Evolutionary conservation across 2,888 invertebrate species (phyloP).

Genomic region (Heliconius erato): DNA sequence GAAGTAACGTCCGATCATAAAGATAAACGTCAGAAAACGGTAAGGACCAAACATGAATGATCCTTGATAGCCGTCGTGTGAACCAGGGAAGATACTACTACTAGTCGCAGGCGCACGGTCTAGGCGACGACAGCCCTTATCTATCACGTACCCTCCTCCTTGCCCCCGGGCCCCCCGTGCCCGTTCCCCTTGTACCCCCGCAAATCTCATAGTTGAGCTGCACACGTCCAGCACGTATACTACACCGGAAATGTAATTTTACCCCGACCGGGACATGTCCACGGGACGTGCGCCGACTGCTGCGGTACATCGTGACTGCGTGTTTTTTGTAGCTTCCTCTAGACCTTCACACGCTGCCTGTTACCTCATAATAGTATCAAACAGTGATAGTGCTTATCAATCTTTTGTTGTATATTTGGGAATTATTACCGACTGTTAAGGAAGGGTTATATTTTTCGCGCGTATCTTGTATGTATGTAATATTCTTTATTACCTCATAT

Average conservation of each 20-base stretch:
- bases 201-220: neutral
- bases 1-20: slow-evolving; percentile 4
- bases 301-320: slow-evolving; percentile 46
- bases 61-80: slow-evolving; percentile 25
- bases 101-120: slow-evolving; percentile 27
- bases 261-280: slow-evolving; percentile 48
- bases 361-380: slow-evolving; percentile 21
- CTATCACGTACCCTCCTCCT: slow-evolving; percentile 11
- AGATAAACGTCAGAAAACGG: slow-evolving; percentile 3
- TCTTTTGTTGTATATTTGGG: neutral
- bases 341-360: slow-evolving; percentile 40
- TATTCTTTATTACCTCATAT: no score
- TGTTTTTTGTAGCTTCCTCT: slow-evolving; percentile 47
- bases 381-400: neutral
- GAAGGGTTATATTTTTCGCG: no score
- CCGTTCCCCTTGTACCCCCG: neutral
- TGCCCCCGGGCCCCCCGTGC: neutral
- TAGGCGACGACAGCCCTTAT: slow-evolving; percentile 35
- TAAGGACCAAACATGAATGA: slow-evolving; percentile 14
- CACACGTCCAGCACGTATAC: slow-evolving; percentile 36
- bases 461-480: no score
- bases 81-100: slow-evolving; percentile 7
- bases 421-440: no score
- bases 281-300: slow-evolving; percentile 51
- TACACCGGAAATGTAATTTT: slow-evolving; percentile 47